Conservation (phyloP, 2,888 invertebrate genomes). For the Mythimna vitellina region DNA sequence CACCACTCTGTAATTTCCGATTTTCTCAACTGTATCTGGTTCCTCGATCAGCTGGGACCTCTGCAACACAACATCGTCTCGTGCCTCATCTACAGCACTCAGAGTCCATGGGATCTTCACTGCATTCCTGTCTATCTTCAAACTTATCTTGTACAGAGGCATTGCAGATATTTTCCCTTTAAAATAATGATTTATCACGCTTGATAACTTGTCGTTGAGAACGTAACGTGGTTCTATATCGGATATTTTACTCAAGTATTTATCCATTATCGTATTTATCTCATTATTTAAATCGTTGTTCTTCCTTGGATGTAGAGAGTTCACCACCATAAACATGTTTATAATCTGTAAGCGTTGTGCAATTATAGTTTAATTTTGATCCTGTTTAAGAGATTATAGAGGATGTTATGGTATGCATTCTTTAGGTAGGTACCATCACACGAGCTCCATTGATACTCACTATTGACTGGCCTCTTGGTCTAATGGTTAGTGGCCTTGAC, state of each 20-base stretch:
- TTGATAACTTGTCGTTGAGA: conserved; percentile 77
- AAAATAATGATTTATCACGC: conserved; percentile 76
- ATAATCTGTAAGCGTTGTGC: conserved; percentile 61
- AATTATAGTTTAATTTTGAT: background rate
- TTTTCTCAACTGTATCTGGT: conserved; percentile 8
- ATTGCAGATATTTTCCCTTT: conserved; percentile 79
- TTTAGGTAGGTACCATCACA: too few species aligned
- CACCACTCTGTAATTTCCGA: conserved; percentile 15
- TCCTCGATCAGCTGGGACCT: conserved; percentile 4
- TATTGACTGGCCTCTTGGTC: too few species aligned
- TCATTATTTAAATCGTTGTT: conserved; percentile 66
- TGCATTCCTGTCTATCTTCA: conserved; percentile 81
- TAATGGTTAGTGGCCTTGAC: too few species aligned
- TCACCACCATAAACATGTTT: conserved; percentile 54
- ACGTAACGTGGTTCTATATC: conserved; percentile 79
- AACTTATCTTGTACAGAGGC: conserved; percentile 80
- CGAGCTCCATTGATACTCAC: too few species aligned
- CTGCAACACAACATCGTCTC: conserved; percentile 6
- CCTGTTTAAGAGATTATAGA: too few species aligned
- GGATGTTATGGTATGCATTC: too few species aligned
- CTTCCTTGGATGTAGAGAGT: conserved; percentile 65
- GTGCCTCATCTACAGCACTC: background rate
- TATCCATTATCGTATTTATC: conserved; percentile 70
- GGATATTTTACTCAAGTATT: conserved; percentile 77
- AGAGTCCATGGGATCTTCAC: conserved; percentile 84